Evolutionary conservation across 2,113 vertebrate genomes (phyloP), one percentile per base, ranked within the genome.

Genomic region (Ophthalmolycus amberensis): DNA sequence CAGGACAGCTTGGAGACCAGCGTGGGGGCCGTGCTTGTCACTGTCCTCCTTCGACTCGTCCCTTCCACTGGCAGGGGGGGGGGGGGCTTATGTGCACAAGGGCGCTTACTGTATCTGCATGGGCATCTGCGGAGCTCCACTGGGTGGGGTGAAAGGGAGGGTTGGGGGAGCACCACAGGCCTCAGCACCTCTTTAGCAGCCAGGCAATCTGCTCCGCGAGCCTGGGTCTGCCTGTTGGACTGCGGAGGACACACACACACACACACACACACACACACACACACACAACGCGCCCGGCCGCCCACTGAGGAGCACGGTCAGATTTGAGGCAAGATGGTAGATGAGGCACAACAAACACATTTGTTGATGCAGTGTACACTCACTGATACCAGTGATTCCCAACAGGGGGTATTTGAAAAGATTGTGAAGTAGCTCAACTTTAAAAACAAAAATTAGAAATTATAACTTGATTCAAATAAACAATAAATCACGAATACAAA

Each of bases 1-100:
- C 85, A 59, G 88, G 93, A 95, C 95, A 95, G 95, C 94, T 95
- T 95, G 95, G 85, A 88, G 90, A 94, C 64, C 95, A 95, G 94
- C 94, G 85, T 91, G 94, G 29, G 29, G 68, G 87, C 88, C 89
- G n/a, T 18, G 91, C 87, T 91, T 92, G 91, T 94, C 93, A 89
- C 32, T 32, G 90, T 88, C 89, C 90, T 91, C 85, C 88, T 86
- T 86, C 87, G 90, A 83, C 91, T 91, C 88, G 50, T 77, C 75
- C 50, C 29, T 69, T 87, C 81, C 74, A 75, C 90, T 88, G 89
- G 91, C 88, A 3, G 32, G 32, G 32, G 75, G 78, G 84, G 32
- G 32, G 32, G 32, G 75, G 78, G 84, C 88, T 83, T 79, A 11
- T 83, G 80, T 65, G 84, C 89, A 87, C 91, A 85, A 87, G 84